These are phyloP conservation scores for Diplogasteroides magnus DNA, from an alignment of 1,140 invertebrate genomes.

Conservation along the genomic window DNA sequence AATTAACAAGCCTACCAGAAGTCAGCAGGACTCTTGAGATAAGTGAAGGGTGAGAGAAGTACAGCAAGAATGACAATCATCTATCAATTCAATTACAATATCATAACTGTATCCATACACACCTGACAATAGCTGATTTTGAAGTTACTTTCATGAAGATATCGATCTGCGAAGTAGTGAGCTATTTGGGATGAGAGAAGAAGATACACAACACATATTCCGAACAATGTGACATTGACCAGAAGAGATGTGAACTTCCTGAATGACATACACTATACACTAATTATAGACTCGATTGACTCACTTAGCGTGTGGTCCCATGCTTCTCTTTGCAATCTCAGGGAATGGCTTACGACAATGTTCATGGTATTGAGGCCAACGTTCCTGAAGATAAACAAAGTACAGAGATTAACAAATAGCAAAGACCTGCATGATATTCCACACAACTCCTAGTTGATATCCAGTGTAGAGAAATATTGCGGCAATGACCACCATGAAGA, in stretches of 20 bases:
- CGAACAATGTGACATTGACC: slow-evolving; percentile 66
- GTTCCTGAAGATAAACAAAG: slow-evolving; percentile 8
- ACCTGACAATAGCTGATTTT: slow-evolving; percentile 14
- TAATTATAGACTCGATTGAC: too few relatives aligned
- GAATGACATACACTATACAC: slow-evolving; percentile 12
- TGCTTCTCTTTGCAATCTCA: slow-evolving; percentile 64
- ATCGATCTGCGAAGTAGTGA: slow-evolving; percentile 60
- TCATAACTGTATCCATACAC: not conserved
- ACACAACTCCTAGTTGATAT: slow-evolving; percentile 63
- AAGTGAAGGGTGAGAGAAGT: slow-evolving; percentile 64
- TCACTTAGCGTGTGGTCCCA: slow-evolving; percentile 65
- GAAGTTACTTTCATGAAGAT: slow-evolving; percentile 56
- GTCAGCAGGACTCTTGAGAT: slow-evolving; percentile 68
- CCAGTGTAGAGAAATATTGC: slow-evolving; percentile 36
- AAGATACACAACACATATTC: slow-evolving; percentile 67
- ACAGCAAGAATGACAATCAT: slow-evolving; percentile 61
- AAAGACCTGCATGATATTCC: slow-evolving; percentile 69
- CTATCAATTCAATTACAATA: not conserved
- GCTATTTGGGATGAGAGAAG: slow-evolving; percentile 64
- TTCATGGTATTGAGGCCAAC: slow-evolving; percentile 60
- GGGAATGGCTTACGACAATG: slow-evolving; percentile 66
- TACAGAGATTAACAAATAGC: too few relatives aligned
- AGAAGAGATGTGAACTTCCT: slow-evolving; percentile 59
- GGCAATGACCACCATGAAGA: slow-evolving; percentile 32
- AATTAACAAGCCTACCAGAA: slow-evolving; percentile 60